A percentile compares a stretch with the other conserved stretches of the same genome.
Conservation (phyloP, 2,888 invertebrate species). For the Malacosoma neustria region DNA sequence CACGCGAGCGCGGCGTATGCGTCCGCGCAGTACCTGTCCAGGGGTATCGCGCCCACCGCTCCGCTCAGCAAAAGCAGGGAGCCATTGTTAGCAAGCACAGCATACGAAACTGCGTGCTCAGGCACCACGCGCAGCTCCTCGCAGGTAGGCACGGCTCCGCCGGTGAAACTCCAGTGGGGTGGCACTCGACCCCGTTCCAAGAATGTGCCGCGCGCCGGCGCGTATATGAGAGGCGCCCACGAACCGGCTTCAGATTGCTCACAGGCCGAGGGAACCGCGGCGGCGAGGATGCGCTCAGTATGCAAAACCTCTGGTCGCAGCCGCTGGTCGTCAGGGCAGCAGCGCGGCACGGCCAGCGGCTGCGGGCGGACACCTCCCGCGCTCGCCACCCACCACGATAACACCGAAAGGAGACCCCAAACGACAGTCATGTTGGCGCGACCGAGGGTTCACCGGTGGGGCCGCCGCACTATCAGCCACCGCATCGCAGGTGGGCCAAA, state of each 20-base stretch:
- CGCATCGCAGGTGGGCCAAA: conserved; percentile 14
- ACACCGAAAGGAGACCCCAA: conserved; percentile 9
- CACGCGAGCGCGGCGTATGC: conserved; percentile 79
- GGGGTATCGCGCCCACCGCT: conserved; percentile 48
- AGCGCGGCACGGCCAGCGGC: conserved; percentile 38
- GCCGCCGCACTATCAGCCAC: not conserved
- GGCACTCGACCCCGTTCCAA: conserved; percentile 57
- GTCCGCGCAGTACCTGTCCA: conserved; percentile 81
- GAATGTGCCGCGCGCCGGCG: conserved; percentile 53
- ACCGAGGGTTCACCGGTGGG: conserved; percentile 1
- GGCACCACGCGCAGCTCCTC: conserved; percentile 39
- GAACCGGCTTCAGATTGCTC: conserved; percentile 41
- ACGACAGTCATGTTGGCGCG: conserved; percentile 3
- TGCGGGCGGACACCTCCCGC: conserved; percentile 32
- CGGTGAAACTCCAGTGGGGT: conserved; percentile 55
- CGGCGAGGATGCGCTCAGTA: conserved; percentile 34
- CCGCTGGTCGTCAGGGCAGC: conserved; percentile 33
- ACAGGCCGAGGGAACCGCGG: conserved; percentile 64
- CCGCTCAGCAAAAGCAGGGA: conserved; percentile 73
- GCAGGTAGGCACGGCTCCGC: conserved; percentile 45
- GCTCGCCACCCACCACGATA: conserved; percentile 24
- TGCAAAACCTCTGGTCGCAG: conserved; percentile 39
- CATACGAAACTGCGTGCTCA: conserved; percentile 56
- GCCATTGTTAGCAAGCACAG: conserved; percentile 79
- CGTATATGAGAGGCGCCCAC: conserved; percentile 77